Evolutionary conservation across 2,888 invertebrate genomes (phyloP).

Genomic region (Cataglyphis altisquamis): DNA sequence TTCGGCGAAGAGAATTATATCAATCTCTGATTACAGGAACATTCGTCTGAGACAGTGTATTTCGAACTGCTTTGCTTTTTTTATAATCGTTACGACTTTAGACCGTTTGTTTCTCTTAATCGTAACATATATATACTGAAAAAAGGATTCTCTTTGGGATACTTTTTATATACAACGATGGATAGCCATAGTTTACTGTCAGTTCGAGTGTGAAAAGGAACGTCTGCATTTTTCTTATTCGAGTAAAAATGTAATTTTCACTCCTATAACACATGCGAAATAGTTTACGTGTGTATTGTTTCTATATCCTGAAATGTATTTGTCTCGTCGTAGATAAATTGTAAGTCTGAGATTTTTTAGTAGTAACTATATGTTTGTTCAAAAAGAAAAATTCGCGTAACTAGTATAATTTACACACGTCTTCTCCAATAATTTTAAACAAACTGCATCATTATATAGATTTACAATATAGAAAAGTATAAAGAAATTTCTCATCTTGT

Average conservation of each 20-base stretch:
- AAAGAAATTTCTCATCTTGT: not conserved
- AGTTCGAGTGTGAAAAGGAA: slow-evolving; percentile 2
- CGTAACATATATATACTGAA: slow-evolving; percentile 28
- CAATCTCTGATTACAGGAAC: slow-evolving; percentile 46
- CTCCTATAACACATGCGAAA: not conserved
- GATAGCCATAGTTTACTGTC: slow-evolving; percentile 12
- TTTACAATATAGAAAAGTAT: not conserved
- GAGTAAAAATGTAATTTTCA: slow-evolving; percentile 23
- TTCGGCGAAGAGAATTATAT: slow-evolving; percentile 7
- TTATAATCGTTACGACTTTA: slow-evolving; percentile 21
- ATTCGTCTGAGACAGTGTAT: slow-evolving; percentile 7
- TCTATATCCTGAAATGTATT: slow-evolving; percentile 12
- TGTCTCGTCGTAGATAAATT: not conserved
- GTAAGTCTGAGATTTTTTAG: slow-evolving; percentile 37
- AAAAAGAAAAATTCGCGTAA: slow-evolving; percentile 12
- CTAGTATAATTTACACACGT: slow-evolving; percentile 8
- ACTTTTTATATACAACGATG: slow-evolving; percentile 48
- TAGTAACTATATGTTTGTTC: slow-evolving; percentile 43
- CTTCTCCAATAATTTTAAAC: not conserved
- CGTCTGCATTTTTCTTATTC: slow-evolving; percentile 16
- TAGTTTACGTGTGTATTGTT: not conserved
- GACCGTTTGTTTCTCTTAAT: slow-evolving; percentile 12
- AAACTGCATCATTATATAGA: not conserved
- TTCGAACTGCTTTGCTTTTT: slow-evolving; percentile 4
- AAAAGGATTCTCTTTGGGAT: slow-evolving; percentile 48